Percentiles rank a stretch among this genome's conserved stretches.
Evolutionary conservation across 2,797 vertebrate genomes (phyloP).

Genomic region (Scolopax rusticola): DNA sequence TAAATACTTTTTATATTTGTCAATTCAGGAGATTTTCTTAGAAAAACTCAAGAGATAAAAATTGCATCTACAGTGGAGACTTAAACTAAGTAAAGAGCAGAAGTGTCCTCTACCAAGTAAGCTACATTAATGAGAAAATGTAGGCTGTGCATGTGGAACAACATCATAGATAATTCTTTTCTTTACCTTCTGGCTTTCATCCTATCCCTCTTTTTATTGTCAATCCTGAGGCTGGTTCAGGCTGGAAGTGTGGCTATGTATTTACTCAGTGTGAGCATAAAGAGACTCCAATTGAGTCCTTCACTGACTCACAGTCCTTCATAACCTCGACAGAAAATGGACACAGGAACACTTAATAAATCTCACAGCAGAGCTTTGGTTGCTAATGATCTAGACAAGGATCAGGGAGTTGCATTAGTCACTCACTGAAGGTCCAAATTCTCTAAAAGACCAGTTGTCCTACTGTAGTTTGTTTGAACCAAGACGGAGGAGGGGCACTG

Average conservation of each 20-base stretch:
- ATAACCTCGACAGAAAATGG: neutral
- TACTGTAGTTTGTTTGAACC: neutral
- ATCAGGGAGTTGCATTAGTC: neutral
- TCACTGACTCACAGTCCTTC: neutral
- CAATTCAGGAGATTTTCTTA: neutral
- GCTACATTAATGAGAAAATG: neutral
- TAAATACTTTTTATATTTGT: neutral
- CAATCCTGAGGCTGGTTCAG: accelerated
- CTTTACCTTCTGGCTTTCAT: neutral
- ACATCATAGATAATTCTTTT: neutral
- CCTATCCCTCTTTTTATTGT: neutral
- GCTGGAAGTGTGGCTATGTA: neutral
- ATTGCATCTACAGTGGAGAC: neutral
- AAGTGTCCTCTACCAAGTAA: neutral
- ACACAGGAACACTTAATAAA: neutral
- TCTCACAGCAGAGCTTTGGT: neutral
- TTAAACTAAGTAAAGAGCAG: neutral
- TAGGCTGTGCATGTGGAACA: neutral
- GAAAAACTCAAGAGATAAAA: neutral
- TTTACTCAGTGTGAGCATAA: accelerated
- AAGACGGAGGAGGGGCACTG: neutral
- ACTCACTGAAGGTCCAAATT: neutral
- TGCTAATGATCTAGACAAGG: neutral
- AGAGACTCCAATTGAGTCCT: neutral
- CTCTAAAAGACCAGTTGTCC: neutral